phyloP scores from a whole-genome alignment of 2,888 invertebrate species.

The Syrphus vitripennis region DNA sequence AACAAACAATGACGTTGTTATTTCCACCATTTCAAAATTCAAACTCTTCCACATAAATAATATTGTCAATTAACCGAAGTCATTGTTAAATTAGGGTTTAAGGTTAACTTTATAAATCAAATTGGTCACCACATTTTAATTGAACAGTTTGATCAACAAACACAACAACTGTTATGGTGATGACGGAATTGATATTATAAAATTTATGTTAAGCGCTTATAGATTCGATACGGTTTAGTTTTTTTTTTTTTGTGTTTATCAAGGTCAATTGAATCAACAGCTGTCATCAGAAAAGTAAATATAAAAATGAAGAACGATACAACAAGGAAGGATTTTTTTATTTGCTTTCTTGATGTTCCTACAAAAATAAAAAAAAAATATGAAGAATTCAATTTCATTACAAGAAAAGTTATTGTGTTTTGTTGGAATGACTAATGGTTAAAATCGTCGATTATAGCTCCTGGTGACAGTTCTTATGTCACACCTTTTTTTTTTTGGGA shows the following conservation, averaged over 20 bases:
- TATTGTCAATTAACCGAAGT: not conserved
- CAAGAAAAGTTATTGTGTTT: not conserved
- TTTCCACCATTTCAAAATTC: not conserved
- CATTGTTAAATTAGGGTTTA: not conserved
- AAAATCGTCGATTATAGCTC: not conserved
- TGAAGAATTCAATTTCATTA: not conserved
- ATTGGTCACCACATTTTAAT: not conserved
- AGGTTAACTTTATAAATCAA: not conserved
- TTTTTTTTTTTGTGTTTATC: not conserved
- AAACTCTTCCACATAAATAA: not conserved
- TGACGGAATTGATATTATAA: not conserved
- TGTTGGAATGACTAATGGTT: not conserved
- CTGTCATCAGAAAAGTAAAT: slow-evolving; percentile 17
- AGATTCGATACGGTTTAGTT: not conserved
- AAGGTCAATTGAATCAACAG: slow-evolving; percentile 31
- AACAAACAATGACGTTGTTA: not conserved
- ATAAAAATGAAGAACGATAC: not conserved
- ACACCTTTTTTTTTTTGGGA: slow-evolving; percentile 11
- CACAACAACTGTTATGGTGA: not conserved
- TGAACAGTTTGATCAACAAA: not conserved
- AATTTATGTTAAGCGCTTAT: not conserved
- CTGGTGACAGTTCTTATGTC: slow-evolving; percentile 10
- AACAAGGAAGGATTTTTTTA: not conserved
- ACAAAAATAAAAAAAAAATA: too few species aligned
- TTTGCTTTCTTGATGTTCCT: not conserved